These are phyloP conservation scores for Operophtera brumata DNA, from an alignment of 2,888 invertebrate genomes.

Conservation along the genomic window DNA sequence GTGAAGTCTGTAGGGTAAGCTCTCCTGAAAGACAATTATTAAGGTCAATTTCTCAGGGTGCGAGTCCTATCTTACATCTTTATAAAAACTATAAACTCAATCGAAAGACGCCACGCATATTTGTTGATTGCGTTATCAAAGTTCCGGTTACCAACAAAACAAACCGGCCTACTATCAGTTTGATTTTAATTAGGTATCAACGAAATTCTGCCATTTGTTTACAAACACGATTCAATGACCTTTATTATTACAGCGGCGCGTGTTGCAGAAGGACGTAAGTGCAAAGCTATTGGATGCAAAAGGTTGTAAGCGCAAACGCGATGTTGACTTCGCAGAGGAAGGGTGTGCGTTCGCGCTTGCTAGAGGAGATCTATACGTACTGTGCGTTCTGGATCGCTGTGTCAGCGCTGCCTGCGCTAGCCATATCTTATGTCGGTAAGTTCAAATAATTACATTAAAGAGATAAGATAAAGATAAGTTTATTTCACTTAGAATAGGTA, in stretches of 20 bases:
- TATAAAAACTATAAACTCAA: too few relatives aligned
- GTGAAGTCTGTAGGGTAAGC: too few relatives aligned
- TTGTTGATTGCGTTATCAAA: conserved; percentile 9
- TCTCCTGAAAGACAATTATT: too few relatives aligned
- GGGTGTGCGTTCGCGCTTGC: conserved; percentile 54
- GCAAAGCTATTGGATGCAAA: conserved; percentile 13
- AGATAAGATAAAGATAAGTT: too few relatives aligned
- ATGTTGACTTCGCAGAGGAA: conserved; percentile 43
- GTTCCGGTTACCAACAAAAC: conserved; percentile 26
- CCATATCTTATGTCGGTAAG: conserved; percentile 70
- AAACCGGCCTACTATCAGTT: conserved; percentile 25
- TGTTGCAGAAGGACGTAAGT: conserved; percentile 18
- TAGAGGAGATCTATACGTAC: conserved; percentile 64
- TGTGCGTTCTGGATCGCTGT: conserved; percentile 70
- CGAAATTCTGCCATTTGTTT: conserved; percentile 18
- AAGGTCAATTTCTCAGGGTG: too few relatives aligned
- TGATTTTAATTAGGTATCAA: conserved; percentile 8
- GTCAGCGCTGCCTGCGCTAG: conserved; percentile 63
- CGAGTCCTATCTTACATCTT: too few relatives aligned
- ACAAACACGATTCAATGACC: conserved; percentile 28
- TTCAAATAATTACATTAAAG: background rate
- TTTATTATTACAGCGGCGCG: conserved; percentile 14
- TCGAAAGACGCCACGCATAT: too few relatives aligned
- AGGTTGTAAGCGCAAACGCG: conserved; percentile 24
- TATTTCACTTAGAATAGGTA: too few relatives aligned